Percentiles rank a stretch among this genome's conserved stretches.
Evolutionary conservation across 2,888 invertebrate species (phyloP).

Genomic region (Tromatobia lineatoria): DNA sequence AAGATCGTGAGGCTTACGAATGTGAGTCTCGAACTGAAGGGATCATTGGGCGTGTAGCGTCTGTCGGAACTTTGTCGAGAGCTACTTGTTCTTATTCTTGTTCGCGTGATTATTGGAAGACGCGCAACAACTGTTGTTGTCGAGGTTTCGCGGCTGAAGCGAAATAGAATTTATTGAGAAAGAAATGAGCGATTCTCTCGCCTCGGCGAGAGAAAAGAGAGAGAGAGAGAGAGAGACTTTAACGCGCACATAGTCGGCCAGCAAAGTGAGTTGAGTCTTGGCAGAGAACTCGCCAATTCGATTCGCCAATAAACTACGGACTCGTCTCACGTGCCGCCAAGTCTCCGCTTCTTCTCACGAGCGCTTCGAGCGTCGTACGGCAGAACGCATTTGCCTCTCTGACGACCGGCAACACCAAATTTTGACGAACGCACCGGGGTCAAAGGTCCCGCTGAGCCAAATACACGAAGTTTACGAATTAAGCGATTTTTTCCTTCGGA

Average conservation of each 20-base stretch:
- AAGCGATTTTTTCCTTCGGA: background rate
- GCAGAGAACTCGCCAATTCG: conserved; percentile 78
- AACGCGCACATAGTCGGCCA: conserved; percentile 51
- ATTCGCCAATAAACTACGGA: conserved; percentile 80
- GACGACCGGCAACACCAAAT: background rate
- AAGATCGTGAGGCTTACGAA: conserved; percentile 12
- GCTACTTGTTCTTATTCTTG: background rate
- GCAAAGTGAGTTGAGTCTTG: conserved; percentile 71
- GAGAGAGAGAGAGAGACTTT: conserved; percentile 20
- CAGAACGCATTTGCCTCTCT: conserved; percentile 11
- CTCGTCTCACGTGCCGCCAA: conserved; percentile 73
- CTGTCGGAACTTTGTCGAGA: conserved; percentile 23
- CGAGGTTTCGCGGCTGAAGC: conserved; percentile 45
- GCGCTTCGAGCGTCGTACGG: conserved; percentile 9
- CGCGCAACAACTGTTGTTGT: background rate
- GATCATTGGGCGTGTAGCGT: conserved; percentile 16
- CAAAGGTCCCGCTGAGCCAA: conserved; percentile 51
- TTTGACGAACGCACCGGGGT: conserved; percentile 42
- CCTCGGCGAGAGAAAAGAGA: background rate
- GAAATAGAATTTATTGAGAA: conserved; percentile 75
- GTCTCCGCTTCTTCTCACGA: conserved; percentile 61
- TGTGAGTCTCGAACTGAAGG: background rate
- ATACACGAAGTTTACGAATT: conserved; percentile 46
- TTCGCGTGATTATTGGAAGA: conserved; percentile 1
- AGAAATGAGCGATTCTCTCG: background rate